Percentiles rank a stretch among this genome's conserved stretches.
Evolutionary conservation across 2,113 vertebrate genomes (phyloP).

Genomic region (Crotalus helleri): DNA sequence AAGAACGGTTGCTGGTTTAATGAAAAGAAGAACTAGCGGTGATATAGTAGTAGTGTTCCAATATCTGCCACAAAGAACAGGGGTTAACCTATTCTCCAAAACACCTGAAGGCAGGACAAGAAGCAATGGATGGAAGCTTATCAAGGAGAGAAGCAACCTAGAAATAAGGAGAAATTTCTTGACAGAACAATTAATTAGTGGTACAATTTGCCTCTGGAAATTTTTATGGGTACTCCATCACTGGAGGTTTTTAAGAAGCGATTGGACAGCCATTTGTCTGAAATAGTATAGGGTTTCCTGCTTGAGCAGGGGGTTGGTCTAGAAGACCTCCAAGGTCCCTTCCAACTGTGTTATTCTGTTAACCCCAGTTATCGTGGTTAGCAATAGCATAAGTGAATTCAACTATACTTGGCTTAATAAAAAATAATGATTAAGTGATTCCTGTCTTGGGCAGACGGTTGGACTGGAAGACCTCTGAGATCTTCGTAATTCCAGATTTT

Average conservation of each 20-base stretch:
- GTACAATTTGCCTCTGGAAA: neutral
- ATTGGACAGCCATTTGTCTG: neutral
- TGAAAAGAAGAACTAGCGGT: neutral
- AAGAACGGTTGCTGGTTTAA: neutral
- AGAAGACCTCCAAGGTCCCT: neutral
- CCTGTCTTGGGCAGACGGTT: neutral
- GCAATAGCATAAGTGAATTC: neutral
- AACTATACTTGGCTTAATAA: neutral
- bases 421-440: neutral
- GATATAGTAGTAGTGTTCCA: neutral
- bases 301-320: neutral
- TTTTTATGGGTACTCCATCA: neutral
- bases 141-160: neutral
- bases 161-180: neutral
- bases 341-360: neutral
- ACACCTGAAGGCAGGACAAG: neutral
- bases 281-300: neutral
- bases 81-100: neutral
- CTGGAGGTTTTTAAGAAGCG: neutral
- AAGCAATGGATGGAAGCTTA: neutral
- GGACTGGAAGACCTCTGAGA: neutral
- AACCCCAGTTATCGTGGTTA: neutral
- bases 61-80: neutral
- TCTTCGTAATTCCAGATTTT: neutral
- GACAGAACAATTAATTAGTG: neutral